phyloP scores from a whole-genome alignment of 2,113 vertebrate species.

The Dolichotis patagonum region DNA sequence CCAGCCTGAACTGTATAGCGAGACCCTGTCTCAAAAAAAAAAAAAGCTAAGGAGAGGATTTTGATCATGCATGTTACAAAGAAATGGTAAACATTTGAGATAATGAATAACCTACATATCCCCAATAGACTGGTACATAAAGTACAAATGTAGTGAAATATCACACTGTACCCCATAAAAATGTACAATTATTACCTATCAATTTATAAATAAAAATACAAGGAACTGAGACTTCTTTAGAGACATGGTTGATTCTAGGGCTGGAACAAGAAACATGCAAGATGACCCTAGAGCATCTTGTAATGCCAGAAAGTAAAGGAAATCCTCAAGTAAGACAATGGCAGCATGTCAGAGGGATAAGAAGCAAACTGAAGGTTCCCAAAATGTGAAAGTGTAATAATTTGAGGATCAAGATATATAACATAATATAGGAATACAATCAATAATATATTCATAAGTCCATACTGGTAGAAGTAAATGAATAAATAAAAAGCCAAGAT shows the following conservation, averaged over 20 bases:
- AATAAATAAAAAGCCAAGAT: background rate
- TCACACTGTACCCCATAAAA: background rate
- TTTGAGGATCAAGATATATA: background rate
- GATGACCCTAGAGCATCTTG: background rate
- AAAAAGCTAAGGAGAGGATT: background rate
- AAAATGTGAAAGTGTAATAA: background rate
- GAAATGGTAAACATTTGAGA: background rate
- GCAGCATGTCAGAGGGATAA: background rate
- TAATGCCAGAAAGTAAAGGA: background rate
- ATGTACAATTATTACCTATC: background rate
- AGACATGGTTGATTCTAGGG: background rate
- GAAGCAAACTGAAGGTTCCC: background rate
- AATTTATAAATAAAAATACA: background rate
- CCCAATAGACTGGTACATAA: background rate
- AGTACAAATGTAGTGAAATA: background rate
- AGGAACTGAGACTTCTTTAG: background rate
- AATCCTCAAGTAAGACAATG: background rate
- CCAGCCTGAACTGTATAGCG: too few relatives aligned
- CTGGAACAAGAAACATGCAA: background rate
- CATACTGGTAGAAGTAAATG: slow-evolving; percentile 9
- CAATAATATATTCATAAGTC: background rate
- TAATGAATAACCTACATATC: background rate
- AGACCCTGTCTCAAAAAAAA: too few relatives aligned
- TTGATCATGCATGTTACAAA: background rate
- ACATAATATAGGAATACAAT: background rate